phyloP scores from a whole-genome alignment of 2,888 invertebrate genomes.

The Ferrisia virgata region DNA sequence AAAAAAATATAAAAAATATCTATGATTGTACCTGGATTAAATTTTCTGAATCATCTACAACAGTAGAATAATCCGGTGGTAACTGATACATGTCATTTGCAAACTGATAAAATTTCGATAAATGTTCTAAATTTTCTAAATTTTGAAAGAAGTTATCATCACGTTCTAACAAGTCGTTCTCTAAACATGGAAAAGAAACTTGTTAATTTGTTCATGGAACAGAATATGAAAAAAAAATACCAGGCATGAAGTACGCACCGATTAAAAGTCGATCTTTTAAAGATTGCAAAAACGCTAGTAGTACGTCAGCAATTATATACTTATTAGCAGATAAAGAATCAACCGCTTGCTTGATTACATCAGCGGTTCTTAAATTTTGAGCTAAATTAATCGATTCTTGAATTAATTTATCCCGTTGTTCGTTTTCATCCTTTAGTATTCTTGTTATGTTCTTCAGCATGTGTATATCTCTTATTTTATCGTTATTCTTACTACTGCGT shows the following conservation, averaged over 20 bases:
- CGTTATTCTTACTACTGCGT: slow-evolving; percentile 76
- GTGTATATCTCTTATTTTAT: slow-evolving; percentile 82
- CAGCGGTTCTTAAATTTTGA: slow-evolving; percentile 66
- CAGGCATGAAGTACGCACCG: background rate
- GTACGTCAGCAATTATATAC: slow-evolving; percentile 62
- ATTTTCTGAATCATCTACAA: slow-evolving; percentile 48
- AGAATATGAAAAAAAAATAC: background rate
- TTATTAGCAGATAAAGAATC: slow-evolving; percentile 68
- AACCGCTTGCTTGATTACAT: slow-evolving; percentile 68
- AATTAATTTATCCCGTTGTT: slow-evolving; percentile 57
- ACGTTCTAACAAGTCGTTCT: slow-evolving; percentile 32
- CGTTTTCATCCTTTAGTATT: slow-evolving; percentile 61
- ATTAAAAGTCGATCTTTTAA: slow-evolving; percentile 36
- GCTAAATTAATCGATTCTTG: slow-evolving; percentile 60
- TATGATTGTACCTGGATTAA: slow-evolving; percentile 30
- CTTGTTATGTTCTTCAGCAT: slow-evolving; percentile 72
- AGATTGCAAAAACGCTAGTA: slow-evolving; percentile 56
- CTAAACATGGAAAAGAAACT: background rate
- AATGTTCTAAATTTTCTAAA: slow-evolving; percentile 27
- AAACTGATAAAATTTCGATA: slow-evolving; percentile 46
- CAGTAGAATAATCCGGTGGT: slow-evolving; percentile 50
- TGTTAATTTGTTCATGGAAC: background rate
- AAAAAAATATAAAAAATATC: background rate
- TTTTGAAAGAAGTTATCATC: slow-evolving; percentile 27
- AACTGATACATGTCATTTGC: slow-evolving; percentile 48